A percentile compares a stretch with the other conserved stretches of the same genome.
Conservation (phyloP, 1,140 invertebrate species). For the Oryctes rhinoceros region DNA sequence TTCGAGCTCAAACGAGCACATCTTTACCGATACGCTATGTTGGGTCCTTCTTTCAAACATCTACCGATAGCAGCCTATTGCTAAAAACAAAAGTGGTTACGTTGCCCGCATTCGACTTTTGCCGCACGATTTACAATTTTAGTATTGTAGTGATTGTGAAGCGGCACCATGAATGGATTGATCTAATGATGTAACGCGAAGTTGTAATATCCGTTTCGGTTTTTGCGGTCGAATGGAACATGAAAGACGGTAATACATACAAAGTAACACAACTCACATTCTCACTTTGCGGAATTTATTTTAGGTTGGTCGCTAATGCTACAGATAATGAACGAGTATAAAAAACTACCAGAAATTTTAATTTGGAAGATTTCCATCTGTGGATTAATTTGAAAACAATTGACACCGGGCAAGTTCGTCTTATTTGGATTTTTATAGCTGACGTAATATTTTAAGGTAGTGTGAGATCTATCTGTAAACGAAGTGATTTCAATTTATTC, state of each 20-base stretch:
- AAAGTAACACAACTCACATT: too few relatives aligned
- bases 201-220: neutral
- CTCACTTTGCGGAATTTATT: too few relatives aligned
- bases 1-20: neutral
- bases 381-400: too few relatives aligned
- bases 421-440: too few relatives aligned
- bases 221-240: neutral
- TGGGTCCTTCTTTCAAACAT: neutral
- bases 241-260: too few relatives aligned
- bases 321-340: neutral
- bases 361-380: too few relatives aligned
- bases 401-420: too few relatives aligned
- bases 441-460: too few relatives aligned
- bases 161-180: neutral
- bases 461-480: too few relatives aligned
- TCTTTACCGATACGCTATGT: constrained; percentile 3
- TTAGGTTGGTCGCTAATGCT: neutral
- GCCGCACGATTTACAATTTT: neutral
- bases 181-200: neutral
- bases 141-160: neutral
- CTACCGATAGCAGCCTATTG: neutral
- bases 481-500: too few relatives aligned
- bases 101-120: neutral
- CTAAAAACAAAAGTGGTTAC: constrained; percentile 5
- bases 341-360: too few relatives aligned